These are phyloP conservation scores for Pseudoips prasinana DNA, from an alignment of 2,888 invertebrate species.

Conservation along the genomic window DNA sequence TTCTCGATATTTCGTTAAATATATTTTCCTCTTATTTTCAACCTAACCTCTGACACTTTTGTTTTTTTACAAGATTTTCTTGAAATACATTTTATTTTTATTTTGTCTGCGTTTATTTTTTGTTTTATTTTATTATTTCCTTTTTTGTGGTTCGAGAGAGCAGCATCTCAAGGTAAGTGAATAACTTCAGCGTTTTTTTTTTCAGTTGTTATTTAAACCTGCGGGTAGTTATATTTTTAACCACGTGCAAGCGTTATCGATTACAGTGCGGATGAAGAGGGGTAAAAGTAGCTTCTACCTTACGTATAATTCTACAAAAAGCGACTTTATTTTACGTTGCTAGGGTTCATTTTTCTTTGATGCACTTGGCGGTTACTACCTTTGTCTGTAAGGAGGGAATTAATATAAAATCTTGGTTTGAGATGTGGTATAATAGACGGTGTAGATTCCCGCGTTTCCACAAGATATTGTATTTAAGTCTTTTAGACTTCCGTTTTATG, in stretches of 20 bases:
- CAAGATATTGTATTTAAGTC: not conserved
- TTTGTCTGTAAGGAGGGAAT: slow-evolving; percentile 13
- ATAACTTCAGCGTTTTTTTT: slow-evolving; percentile 10
- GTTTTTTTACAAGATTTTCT: slow-evolving; percentile 20
- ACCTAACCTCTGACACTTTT: slow-evolving; percentile 18
- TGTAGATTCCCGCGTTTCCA: not conserved
- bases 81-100: slow-evolving; percentile 36
- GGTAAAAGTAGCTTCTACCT: slow-evolving; percentile 49
- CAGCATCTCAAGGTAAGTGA: slow-evolving; percentile 54
- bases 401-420: slow-evolving; percentile 24
- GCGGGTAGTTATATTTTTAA: slow-evolving; percentile 18
- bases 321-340: slow-evolving; percentile 23
- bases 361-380: slow-evolving; percentile 28
- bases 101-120: slow-evolving; percentile 28
- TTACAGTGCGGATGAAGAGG: slow-evolving; percentile 46
- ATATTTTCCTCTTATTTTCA: slow-evolving; percentile 33
- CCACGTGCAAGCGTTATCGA: slow-evolving; percentile 50
- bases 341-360: slow-evolving; percentile 30
- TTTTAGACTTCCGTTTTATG: too few species aligned
- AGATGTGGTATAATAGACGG: not conserved
- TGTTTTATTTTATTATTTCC: slow-evolving; percentile 36
- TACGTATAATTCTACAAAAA: slow-evolving; percentile 23
- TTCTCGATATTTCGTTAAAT: slow-evolving; percentile 45
- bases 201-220: not conserved
- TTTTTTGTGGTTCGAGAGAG: slow-evolving; percentile 48